phyloP scores from a whole-genome alignment of 2,888 invertebrate species.

The Loripinus fragilis region DNA sequence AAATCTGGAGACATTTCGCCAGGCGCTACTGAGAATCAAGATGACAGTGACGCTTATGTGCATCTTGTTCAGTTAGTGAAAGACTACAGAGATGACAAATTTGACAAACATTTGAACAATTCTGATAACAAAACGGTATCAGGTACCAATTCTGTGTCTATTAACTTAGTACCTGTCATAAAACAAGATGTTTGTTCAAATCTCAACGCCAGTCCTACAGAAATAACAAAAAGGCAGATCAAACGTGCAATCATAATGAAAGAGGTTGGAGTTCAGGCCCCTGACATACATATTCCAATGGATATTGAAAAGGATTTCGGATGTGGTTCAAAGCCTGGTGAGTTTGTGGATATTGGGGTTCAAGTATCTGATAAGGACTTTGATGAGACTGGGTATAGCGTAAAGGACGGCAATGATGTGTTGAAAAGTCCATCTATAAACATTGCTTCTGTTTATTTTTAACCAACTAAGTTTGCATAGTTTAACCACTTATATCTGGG shows the following conservation, averaged over 20 bases:
- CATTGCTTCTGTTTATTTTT: neutral
- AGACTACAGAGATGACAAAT: conserved; percentile 22
- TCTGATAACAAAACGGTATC: neutral
- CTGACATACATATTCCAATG: conserved; percentile 55
- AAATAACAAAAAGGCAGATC: neutral
- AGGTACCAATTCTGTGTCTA: conserved; percentile 1
- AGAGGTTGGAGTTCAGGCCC: conserved; percentile 54
- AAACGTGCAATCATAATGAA: conserved; percentile 43
- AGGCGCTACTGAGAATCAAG: conserved; percentile 6
- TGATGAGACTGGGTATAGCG: neutral
- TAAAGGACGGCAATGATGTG: neutral
- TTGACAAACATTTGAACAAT: conserved; percentile 6
- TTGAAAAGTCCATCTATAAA: neutral
- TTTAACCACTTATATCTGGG: too few relatives aligned
- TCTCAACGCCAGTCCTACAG: neutral
- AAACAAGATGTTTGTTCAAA: neutral
- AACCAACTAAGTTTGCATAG: too few relatives aligned
- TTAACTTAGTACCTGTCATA: neutral
- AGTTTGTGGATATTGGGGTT: conserved; percentile 36
- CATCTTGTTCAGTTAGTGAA: conserved; percentile 39
- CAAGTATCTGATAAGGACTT: conserved; percentile 36
- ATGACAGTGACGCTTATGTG: conserved; percentile 51
- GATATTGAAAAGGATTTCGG: conserved; percentile 56
- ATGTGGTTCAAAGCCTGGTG: conserved; percentile 19
- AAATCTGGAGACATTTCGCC: neutral